Percentiles rank a stretch among this genome's conserved stretches.
These are phyloP conservation scores for Clistopyga incitator DNA, from an alignment of 2,888 invertebrate species.

Conservation along the genomic window DNA sequence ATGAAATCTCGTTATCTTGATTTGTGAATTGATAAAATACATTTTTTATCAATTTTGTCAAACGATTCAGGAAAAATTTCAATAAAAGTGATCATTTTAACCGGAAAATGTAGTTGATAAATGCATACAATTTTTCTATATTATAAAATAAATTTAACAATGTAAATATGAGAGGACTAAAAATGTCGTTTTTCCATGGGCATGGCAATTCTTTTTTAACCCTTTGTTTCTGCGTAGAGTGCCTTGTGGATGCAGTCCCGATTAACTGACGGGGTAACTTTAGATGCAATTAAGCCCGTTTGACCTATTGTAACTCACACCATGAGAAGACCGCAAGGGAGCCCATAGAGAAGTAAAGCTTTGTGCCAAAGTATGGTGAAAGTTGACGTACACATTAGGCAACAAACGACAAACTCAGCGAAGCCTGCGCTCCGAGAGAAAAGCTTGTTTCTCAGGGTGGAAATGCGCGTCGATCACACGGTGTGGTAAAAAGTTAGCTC, in stretches of 20 bases:
- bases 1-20: too few relatives aligned
- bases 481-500: conserved; percentile 21
- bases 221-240: not conserved
- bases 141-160: not conserved
- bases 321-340: not conserved
- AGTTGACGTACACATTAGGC: conserved; percentile 16
- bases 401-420: conserved; percentile 20
- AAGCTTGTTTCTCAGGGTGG: conserved; percentile 2
- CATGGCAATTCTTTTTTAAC: not conserved
- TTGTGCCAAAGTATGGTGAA: conserved; percentile 7
- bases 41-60: too few relatives aligned
- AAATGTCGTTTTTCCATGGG: not conserved
- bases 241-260: not conserved
- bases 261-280: not conserved
- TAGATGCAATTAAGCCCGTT: conserved; percentile 1
- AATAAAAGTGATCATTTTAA: too few relatives aligned
- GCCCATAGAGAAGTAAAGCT: conserved; percentile 1
- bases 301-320: conserved; percentile 18
- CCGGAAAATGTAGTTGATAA: too few relatives aligned
- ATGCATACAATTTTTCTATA: too few relatives aligned
- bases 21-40: too few relatives aligned
- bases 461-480: conserved; percentile 21
- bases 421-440: not conserved
- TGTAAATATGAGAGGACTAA: not conserved
- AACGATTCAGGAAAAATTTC: too few relatives aligned